phyloP scores from a whole-genome alignment of 2,888 invertebrate species.

The Tachina fera region DNA sequence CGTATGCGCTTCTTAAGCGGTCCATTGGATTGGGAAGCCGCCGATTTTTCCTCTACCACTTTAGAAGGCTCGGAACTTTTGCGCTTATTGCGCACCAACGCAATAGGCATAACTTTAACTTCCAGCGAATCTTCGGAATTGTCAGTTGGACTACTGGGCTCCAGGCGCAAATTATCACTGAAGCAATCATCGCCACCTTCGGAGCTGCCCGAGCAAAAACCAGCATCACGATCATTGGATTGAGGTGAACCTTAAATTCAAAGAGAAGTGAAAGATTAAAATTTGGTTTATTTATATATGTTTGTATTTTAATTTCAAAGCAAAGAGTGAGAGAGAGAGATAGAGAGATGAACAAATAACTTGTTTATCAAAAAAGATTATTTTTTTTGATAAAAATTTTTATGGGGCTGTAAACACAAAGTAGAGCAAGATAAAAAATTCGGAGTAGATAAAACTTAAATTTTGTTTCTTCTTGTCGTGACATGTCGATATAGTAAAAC shows the following conservation, averaged over 20 bases:
- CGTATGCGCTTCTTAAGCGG: slow-evolving; percentile 90
- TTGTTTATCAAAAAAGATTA: too few relatives aligned
- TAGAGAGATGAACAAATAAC: too few relatives aligned
- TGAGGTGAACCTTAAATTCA: slow-evolving; percentile 80
- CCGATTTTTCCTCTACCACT: slow-evolving; percentile 83
- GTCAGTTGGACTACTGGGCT: slow-evolving; percentile 86
- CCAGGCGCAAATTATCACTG: slow-evolving; percentile 82
- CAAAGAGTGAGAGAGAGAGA: too few relatives aligned
- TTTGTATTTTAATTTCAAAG: too few relatives aligned
- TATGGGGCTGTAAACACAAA: too few relatives aligned
- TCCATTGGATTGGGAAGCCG: slow-evolving; percentile 78
- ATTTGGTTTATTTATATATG: background rate
- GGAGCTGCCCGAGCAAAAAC: slow-evolving; percentile 87
- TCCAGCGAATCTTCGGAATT: slow-evolving; percentile 87
- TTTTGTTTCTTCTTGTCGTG: too few relatives aligned
- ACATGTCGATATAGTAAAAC: too few relatives aligned
- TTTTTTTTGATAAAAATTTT: too few relatives aligned
- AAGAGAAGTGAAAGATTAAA: background rate
- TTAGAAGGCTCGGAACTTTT: slow-evolving; percentile 88
- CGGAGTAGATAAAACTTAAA: too few relatives aligned
- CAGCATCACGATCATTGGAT: slow-evolving; percentile 85
- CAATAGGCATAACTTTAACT: slow-evolving; percentile 86
- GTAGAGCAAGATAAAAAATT: too few relatives aligned
- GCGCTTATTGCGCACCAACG: slow-evolving; percentile 85
- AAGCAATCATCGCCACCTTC: slow-evolving; percentile 87